Conservation (phyloP, 2,113 vertebrate genomes). For the Notiomystis cincta region DNA sequence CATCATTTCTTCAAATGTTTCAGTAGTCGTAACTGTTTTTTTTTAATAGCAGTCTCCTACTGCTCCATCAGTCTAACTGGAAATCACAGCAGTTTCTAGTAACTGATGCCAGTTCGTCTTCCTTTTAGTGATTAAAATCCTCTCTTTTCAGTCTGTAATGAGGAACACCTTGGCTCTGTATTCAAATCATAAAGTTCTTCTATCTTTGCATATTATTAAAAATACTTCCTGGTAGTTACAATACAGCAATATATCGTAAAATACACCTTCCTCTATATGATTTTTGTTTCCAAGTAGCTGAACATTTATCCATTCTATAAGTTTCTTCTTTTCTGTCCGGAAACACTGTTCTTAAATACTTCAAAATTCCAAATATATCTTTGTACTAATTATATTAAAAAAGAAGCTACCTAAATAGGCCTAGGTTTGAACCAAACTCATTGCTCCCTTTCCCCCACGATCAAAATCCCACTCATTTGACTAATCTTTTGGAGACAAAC, state of each 20-base stretch:
- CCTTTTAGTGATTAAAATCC: neutral
- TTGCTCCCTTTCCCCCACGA: neutral
- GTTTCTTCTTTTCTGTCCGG: neutral
- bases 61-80: neutral
- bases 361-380: neutral
- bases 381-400: neutral
- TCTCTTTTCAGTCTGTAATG: neutral
- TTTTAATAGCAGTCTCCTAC: neutral
- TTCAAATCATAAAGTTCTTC: neutral
- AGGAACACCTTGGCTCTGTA: neutral
- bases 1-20: conserved; percentile 14
- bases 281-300: neutral
- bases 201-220: neutral
- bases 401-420: neutral
- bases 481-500: neutral
- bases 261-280: neutral
- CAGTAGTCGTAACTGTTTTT: neutral
- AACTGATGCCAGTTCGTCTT: neutral
- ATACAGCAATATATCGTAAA: neutral
- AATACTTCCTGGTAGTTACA: neutral
- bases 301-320: neutral
- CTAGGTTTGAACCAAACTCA: neutral
- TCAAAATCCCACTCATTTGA: neutral
- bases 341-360: neutral
- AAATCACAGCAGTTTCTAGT: neutral